Percentiles rank a stretch among this genome's conserved stretches.
Conservation (phyloP, 2,113 vertebrate species). For the Atherinomorus stipes region DNA sequence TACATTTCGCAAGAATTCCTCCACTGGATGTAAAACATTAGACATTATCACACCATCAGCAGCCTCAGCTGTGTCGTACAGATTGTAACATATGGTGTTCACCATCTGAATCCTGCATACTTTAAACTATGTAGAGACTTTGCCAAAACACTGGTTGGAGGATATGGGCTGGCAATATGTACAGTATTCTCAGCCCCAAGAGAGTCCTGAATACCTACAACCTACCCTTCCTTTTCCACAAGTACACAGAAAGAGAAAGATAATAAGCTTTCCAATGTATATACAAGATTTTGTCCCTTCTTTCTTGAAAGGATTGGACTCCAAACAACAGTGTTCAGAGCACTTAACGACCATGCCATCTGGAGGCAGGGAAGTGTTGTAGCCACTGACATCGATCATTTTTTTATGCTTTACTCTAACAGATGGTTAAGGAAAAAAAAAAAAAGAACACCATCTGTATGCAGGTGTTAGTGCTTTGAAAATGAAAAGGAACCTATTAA, state of each 20-base stretch:
- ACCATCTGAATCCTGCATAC: constrained; percentile 38
- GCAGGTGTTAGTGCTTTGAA: constrained; percentile 71
- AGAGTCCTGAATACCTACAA: constrained; percentile 35
- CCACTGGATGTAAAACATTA: not conserved
- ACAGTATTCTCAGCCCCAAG: constrained; percentile 34
- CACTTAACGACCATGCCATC: constrained; percentile 77
- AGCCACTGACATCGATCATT: constrained; percentile 78
- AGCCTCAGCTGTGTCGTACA: constrained; percentile 35
- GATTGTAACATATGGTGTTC: constrained; percentile 57
- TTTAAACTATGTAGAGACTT: constrained; percentile 36
- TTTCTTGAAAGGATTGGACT: constrained; percentile 65
- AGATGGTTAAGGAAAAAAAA: constrained; percentile 70
- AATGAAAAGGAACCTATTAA: constrained; percentile 38
- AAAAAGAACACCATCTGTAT: constrained; percentile 70
- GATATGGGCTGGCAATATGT: constrained; percentile 52
- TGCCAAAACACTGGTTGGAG: constrained; percentile 51
- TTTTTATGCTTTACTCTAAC: constrained; percentile 73
- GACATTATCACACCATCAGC: constrained; percentile 18
- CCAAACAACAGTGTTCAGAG: constrained; percentile 70
- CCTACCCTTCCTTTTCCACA: constrained; percentile 17
- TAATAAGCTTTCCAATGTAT: constrained; percentile 26
- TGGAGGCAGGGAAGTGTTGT: constrained; percentile 70
- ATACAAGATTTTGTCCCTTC: constrained; percentile 6
- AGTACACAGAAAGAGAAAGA: constrained; percentile 17
- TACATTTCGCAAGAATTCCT: not conserved